A percentile compares a stretch with the other conserved stretches of the same genome.
phyloP scores from a whole-genome alignment of 2,888 invertebrate genomes.

The Leptinotarsa tumamoca region DNA sequence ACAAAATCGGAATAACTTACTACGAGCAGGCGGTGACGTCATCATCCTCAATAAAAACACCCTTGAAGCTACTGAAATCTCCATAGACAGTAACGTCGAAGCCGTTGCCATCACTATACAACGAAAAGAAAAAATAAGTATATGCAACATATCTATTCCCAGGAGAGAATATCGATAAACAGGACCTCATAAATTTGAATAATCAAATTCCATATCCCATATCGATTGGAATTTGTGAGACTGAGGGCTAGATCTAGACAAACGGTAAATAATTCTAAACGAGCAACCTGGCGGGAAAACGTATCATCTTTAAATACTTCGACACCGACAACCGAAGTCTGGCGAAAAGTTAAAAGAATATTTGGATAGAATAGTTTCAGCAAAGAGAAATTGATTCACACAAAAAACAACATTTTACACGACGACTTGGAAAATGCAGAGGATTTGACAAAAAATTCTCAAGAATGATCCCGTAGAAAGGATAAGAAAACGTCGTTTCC shows the following conservation, averaged over 20 bases:
- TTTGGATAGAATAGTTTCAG: constrained; percentile 16
- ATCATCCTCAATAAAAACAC: neutral
- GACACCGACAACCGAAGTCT: constrained; percentile 34
- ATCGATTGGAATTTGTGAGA: neutral
- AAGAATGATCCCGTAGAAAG: constrained; percentile 17
- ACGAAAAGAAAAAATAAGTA: neutral
- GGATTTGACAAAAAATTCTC: constrained; percentile 13
- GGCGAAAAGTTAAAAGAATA: constrained; percentile 36
- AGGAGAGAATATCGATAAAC: neutral
- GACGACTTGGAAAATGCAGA: constrained; percentile 26
- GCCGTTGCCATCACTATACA: neutral
- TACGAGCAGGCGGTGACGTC: neutral
- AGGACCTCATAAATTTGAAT: neutral
- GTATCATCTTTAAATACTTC: constrained; percentile 28
- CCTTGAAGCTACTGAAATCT: neutral
- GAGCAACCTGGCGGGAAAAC: constrained; percentile 32
- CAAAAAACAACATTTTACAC: constrained; percentile 8
- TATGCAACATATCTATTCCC: neutral
- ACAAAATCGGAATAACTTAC: neutral
- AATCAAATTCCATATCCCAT: neutral
- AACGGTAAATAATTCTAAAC: too few species aligned
- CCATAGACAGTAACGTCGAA: neutral
- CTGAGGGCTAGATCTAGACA: constrained; percentile 26
- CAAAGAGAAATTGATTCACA: neutral
- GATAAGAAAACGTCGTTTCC: neutral